A percentile compares a stretch with the other conserved stretches of the same genome.
These are phyloP conservation scores for Felis chaus DNA, from an alignment of 2,113 vertebrate species.

Conservation along the genomic window DNA sequence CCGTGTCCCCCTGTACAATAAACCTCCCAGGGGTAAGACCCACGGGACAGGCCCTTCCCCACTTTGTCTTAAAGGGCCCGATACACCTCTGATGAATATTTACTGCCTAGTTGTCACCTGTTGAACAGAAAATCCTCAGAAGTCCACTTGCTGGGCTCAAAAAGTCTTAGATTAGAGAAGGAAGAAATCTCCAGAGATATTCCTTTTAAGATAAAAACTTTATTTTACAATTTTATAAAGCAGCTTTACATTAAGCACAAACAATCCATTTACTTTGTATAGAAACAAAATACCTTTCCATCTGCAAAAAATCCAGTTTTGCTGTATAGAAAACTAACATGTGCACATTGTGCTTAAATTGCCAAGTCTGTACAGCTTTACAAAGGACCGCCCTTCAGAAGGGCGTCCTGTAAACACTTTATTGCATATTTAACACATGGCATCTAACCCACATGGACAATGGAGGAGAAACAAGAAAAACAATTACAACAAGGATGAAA, in stretches of 20 bases:
- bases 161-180: neutral
- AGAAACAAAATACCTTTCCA: constrained; percentile 91
- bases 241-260: constrained; percentile 94
- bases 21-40: neutral
- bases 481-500: constrained; percentile 82
- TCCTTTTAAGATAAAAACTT: constrained; percentile 86
- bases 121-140: neutral
- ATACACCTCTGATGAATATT: neutral
- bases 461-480: constrained; percentile 69
- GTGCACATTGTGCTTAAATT: constrained; percentile 99
- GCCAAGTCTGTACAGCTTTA: constrained; percentile 93
- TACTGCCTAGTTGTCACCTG: neutral
- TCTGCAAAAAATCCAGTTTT: constrained; percentile 86
- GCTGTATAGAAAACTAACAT: constrained; percentile 93
- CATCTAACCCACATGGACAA: constrained; percentile 83
- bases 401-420: constrained; percentile 94
- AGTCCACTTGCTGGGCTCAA: constrained; percentile 19
- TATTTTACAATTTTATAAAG: constrained; percentile 98
- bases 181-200: neutral
- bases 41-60: neutral
- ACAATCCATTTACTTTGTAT: constrained; percentile 87
- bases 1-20: neutral
- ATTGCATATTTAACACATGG: constrained; percentile 98
- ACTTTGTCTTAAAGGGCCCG: neutral
- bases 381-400: constrained; percentile 85